Evolutionary conservation across 2,797 vertebrate genomes (phyloP), one percentile per base, ranked within the genome.

Genomic region (Amblyraja radiata): DNA sequence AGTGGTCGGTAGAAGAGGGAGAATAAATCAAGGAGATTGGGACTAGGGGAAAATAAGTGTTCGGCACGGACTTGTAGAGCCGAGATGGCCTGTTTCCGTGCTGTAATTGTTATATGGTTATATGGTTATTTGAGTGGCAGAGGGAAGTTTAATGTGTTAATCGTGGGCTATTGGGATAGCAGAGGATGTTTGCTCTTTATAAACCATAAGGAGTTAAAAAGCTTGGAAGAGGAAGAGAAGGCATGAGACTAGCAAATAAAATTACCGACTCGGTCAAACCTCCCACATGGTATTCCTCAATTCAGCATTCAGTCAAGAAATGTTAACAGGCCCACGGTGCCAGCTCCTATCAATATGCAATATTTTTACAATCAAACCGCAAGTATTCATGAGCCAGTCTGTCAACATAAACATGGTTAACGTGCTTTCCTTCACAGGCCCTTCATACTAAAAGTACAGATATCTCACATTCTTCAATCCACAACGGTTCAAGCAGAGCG

Each of bases 311-410:
- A 36, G 84, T 65, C n/a, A 68, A 88, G n/a, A 88, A 36, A 88
- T 68, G 84, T 84, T 36, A 68, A 68, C 84, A 36, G 28, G 68
- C 68, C 68, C 84, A 65, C 16, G 16, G 61, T 68, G 63, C n/a
- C n/a, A 88, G 84, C 84, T 88, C 61, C 71, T 65, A 88, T 88
- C 84, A 36, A 36, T 68, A 63, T 88, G 84, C 63, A 25, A 63
- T 28, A 68, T 88, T 68, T 88, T 88, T 68, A 88, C 63, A 28
- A 88, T 65, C 58, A 88, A 68, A 88, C 84, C 84, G 68, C 84
- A 88, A 86, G n/a, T 68, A 88, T 88, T 88, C 23, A 18, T 36
- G 84, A 88, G 61, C n/a, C 84, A 88, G 84, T 88, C 84, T 88
- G 63, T 88, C 63, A 68, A 88, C n/a, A 88, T 68, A 68, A 68